A percentile compares a stretch with the other conserved stretches of the same genome.
Evolutionary conservation across 2,113 vertebrate species (phyloP).

Genomic region (Ophthalmolycus amberensis): DNA sequence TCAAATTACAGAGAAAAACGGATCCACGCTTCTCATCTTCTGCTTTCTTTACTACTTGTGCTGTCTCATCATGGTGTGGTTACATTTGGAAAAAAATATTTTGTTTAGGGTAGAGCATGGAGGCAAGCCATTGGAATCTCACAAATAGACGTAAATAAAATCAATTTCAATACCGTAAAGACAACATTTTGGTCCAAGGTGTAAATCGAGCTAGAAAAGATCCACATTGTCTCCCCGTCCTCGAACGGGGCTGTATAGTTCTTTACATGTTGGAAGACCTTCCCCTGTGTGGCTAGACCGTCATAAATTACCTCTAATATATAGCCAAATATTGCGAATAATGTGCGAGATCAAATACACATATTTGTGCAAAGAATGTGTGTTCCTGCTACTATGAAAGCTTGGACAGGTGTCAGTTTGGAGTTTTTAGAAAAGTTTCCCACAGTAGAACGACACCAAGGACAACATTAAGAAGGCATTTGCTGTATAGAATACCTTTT

Average conservation of each 20-base stretch:
- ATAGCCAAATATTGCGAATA: conserved; percentile 73
- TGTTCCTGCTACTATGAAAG: conserved; percentile 73
- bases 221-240: conserved; percentile 57
- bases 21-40: conserved; percentile 11
- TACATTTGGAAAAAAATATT: conserved; percentile 17
- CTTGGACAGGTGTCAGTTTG: conserved; percentile 39
- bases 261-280: conserved; percentile 79
- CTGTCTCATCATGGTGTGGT: background rate
- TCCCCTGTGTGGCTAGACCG: conserved; percentile 67
- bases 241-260: conserved; percentile 50
- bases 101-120: conserved; percentile 12
- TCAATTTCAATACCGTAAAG: conserved; percentile 39
- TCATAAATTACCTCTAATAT: conserved; percentile 58
- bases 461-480: conserved; percentile 73
- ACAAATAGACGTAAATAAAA: conserved; percentile 51
- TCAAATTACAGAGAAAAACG: conserved; percentile 19
- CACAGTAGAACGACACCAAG: conserved; percentile 74
- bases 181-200: conserved; percentile 68
- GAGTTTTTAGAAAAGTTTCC: conserved; percentile 64
- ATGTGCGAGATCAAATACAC: conserved; percentile 76
- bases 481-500: conserved; percentile 64
- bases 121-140: conserved; percentile 36
- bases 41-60: conserved; percentile 8
- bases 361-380: conserved; percentile 77
- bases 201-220: conserved; percentile 70